A percentile compares a stretch with the other conserved stretches of the same genome.
Conservation (phyloP, 1,140 invertebrate species). For the Drosophila nigromelanica region DNA sequence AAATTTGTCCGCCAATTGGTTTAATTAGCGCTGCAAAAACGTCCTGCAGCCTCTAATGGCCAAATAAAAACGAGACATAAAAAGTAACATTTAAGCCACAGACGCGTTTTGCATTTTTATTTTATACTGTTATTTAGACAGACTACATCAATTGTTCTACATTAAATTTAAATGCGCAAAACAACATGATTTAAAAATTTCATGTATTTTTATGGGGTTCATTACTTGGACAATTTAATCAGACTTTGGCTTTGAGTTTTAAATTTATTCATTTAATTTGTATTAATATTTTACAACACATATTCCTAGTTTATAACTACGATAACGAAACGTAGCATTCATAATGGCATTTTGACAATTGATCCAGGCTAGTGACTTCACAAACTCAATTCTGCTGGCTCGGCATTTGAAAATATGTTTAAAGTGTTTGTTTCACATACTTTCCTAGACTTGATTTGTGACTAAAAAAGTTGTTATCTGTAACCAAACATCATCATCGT, state of each 20-base stretch:
- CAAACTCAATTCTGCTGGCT: not conserved
- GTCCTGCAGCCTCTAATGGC: conserved; percentile 57
- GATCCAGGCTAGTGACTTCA: not conserved
- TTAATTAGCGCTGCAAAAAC: conserved; percentile 71
- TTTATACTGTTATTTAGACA: conserved; percentile 12
- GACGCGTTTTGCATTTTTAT: conserved; percentile 12
- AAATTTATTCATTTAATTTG: no score
- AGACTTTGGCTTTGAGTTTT: no score
- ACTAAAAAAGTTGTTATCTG: conserved; percentile 49
- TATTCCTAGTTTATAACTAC: no score
- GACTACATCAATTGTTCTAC: conserved; percentile 17
- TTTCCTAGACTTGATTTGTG: conserved; percentile 14
- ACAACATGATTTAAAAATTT: not conserved
- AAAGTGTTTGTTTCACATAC: not conserved
- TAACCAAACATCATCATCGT: conserved; percentile 54
- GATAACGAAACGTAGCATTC: not conserved
- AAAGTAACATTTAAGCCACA: not conserved
- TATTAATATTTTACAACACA: no score
- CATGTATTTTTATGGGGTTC: no score
- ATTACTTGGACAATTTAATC: no score
- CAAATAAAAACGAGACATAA: conserved; percentile 47
- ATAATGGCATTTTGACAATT: not conserved
- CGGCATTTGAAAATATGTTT: not conserved
- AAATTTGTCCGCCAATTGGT: conserved; percentile 72
- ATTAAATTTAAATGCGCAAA: conserved; percentile 10